These are phyloP conservation scores for Furcifer pardalis DNA, from an alignment of 2,797 vertebrate species.

Conservation along the genomic window DNA sequence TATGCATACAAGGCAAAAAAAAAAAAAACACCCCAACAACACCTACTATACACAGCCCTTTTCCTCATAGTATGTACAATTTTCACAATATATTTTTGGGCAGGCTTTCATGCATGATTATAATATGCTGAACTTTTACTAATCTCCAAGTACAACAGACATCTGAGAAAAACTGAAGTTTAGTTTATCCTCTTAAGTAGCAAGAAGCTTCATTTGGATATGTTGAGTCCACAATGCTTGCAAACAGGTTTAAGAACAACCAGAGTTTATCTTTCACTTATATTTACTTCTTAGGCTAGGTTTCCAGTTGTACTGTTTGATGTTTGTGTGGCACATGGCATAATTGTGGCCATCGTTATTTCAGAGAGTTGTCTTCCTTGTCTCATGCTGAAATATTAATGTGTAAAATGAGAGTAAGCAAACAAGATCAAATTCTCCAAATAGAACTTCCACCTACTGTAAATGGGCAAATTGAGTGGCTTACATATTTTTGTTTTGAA, in stretches of 20 bases:
- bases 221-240: neutral
- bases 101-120: neutral
- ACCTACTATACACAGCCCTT: neutral
- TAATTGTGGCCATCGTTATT: conserved; percentile 52
- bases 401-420: conserved; percentile 71
- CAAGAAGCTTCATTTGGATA: neutral
- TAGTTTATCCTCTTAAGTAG: neutral
- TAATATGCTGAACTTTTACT: neutral
- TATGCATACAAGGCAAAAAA: neutral
- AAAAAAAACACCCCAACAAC: too few relatives aligned
- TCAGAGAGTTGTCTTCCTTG: conserved; percentile 68
- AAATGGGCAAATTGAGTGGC: neutral
- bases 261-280: neutral
- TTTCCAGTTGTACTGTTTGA: neutral
- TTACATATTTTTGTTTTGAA: neutral
- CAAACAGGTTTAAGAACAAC: neutral
- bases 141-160: neutral
- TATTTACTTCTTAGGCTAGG: neutral
- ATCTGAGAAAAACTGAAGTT: neutral
- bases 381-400: conserved; percentile 81
- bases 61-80: neutral
- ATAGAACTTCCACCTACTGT: conserved; percentile 39
- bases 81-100: neutral
- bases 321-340: conserved; percentile 35
- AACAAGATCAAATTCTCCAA: conserved; percentile 58